phyloP scores from a whole-genome alignment of 2,113 vertebrate genomes.

The Castor canadensis region DNA sequence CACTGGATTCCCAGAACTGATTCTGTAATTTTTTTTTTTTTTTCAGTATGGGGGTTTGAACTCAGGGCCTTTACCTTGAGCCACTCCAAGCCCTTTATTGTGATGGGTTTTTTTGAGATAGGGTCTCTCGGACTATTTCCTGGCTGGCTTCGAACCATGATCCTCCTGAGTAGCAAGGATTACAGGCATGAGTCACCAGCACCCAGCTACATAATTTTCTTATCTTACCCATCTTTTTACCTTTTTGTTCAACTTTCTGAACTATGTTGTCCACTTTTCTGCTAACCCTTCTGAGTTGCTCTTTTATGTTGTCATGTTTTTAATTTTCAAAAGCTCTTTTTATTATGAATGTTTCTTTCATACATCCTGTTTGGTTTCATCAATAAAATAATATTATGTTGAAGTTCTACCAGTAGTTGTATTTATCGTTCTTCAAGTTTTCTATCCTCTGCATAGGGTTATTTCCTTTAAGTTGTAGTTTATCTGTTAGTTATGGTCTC shows the following conservation, averaged over 20 bases:
- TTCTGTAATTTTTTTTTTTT: not conserved
- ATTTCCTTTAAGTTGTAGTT: constrained; percentile 25
- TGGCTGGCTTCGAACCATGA: too few species aligned
- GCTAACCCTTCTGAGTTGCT: not conserved
- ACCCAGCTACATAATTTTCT: constrained; percentile 42
- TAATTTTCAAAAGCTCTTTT: constrained; percentile 36
- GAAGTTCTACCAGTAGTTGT: not conserved
- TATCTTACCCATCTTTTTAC: constrained; percentile 12
- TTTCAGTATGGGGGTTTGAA: too few species aligned
- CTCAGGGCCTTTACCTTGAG: too few species aligned
- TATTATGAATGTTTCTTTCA: constrained; percentile 36
- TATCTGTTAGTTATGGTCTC: constrained; percentile 9
- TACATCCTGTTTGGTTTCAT: not conserved
- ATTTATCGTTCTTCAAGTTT: not conserved
- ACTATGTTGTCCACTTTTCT: not conserved
- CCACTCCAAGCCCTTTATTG: too few species aligned
- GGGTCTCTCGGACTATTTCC: too few species aligned
- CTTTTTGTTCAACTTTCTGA: constrained; percentile 29
- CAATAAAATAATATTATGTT: not conserved
- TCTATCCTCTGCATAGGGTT: not conserved
- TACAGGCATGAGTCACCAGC: too few species aligned
- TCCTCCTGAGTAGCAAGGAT: too few species aligned
- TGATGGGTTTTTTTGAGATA: too few species aligned
- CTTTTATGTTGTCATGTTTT: constrained; percentile 24
- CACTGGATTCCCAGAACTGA: not conserved